A percentile compares a stretch with the other conserved stretches of the same genome.
Evolutionary conservation across 2,797 vertebrate genomes (phyloP).

Genomic region (Hoplostethus atlanticus): DNA sequence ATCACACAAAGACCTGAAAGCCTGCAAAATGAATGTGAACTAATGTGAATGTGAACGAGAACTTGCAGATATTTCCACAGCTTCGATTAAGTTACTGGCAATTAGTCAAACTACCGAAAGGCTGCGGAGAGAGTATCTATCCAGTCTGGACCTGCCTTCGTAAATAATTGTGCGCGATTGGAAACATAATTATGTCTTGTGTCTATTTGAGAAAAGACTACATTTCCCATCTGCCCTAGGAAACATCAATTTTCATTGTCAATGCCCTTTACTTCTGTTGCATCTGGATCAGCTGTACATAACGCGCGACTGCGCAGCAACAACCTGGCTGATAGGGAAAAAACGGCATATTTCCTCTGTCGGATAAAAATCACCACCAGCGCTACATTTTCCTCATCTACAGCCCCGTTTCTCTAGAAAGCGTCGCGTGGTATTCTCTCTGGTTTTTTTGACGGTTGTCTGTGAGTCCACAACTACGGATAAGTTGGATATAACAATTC

Average conservation of each 20-base stretch:
- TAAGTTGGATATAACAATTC: constrained; percentile 16
- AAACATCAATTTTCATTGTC: constrained; percentile 33
- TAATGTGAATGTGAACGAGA: neutral
- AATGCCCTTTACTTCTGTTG: constrained; percentile 29
- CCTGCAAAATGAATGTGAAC: too few species aligned
- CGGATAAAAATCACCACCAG: neutral
- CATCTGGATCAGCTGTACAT: constrained; percentile 67
- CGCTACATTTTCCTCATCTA: neutral
- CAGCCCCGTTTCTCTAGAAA: too few species aligned
- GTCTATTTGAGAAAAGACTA: constrained; percentile 46
- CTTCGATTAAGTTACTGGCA: neutral
- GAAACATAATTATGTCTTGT: neutral
- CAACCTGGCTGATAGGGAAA: neutral
- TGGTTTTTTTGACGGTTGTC: neutral
- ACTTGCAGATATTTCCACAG: neutral
- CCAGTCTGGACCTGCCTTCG: too few species aligned
- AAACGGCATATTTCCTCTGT: neutral
- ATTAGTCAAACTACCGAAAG: rapidly evolving
- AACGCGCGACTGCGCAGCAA: constrained; percentile 40
- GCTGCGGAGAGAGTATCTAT: neutral
- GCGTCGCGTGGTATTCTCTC: neutral
- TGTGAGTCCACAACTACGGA: neutral
- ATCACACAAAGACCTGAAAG: constrained; percentile 19
- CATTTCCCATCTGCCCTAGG: constrained; percentile 75
- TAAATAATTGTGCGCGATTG: neutral